Base-by-base conservation (phyloP, 2,888 invertebrate species). In the Glaucopsyche alexis region DNA sequence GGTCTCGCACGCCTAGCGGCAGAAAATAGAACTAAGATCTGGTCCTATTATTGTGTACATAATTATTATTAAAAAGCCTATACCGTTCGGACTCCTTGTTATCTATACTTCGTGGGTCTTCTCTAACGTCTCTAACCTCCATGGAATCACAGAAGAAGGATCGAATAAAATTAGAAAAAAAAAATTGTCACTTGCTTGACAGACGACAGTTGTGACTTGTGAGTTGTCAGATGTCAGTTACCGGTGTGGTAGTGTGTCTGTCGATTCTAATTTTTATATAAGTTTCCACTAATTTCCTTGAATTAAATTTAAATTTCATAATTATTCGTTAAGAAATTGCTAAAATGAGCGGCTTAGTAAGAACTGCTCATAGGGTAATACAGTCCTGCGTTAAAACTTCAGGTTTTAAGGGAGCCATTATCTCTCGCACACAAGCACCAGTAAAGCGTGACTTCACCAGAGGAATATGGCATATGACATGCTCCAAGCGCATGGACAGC, bases 401-500 rank as follows among this genome's bases (percentile, higher is more conserved):
- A 16, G 84, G 84, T 77, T 79, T 92, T 73, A 81, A 89, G 50
- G 82, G 87, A 71, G 82, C 90, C 19, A 83, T 93, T 70, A 86
- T 91, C 13, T 86, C 87, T 74, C 87, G 91, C 38, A 84, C 87
- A 7, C 87, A 89, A 67, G 84, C 86, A 66, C 89, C 92, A 19
- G 88, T 90, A 71, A 95, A 95, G 85, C 94, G 94, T 80, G 95
- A 96, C 86, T 94, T 95, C 77, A 94, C 95, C 0, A 92, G 96
- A 78, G 95, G 95, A 78, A 89, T 96, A 81, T 96, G 96, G 96
- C 95, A 95, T 94, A 95, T 96, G 95, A 95, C 90, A 82, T 87
- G 88, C 77, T 90, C 91, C 16, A 89, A 88, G 73, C 85, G 88
- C 73, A 76, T 91, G 74, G 88, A 89, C 78, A 88, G 89, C 47